phyloP scores from a whole-genome alignment of 2,888 invertebrate species.

The Thera obeliscata region DNA sequence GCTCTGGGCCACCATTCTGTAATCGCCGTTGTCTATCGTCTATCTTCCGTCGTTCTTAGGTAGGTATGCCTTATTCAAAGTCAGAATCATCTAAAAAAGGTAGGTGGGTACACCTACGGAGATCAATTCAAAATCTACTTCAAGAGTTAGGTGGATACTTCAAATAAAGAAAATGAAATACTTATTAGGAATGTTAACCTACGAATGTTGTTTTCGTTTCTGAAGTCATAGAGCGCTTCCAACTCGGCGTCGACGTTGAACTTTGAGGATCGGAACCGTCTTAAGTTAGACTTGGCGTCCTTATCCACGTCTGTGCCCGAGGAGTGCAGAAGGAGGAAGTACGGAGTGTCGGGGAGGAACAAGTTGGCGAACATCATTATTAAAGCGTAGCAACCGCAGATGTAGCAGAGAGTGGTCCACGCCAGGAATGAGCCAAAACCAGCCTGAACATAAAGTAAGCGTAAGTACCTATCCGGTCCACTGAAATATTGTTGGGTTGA shows the following conservation, averaged over 20 bases:
- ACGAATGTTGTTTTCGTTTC: constrained; percentile 60
- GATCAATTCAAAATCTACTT: too few species aligned
- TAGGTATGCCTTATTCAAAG: too few species aligned
- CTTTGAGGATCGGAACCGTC: constrained; percentile 51
- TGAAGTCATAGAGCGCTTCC: constrained; percentile 58
- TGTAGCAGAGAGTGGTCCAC: constrained; percentile 55
- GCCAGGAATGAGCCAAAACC: constrained; percentile 49
- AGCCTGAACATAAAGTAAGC: constrained; percentile 47
- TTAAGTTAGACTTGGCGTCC: constrained; percentile 46
- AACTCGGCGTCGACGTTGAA: constrained; percentile 58
- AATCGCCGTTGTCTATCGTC: too few species aligned
- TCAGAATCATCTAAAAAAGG: too few species aligned
- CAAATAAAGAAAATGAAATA: neutral
- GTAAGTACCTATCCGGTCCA: too few species aligned
- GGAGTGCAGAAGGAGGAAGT: constrained; percentile 54
- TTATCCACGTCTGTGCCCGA: constrained; percentile 1
- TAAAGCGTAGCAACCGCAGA: constrained; percentile 45
- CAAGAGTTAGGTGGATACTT: neutral
- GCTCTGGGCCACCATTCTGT: too few species aligned
- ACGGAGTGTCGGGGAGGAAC: constrained; percentile 64
- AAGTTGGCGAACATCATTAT: constrained; percentile 44
- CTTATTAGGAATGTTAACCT: constrained; percentile 46
- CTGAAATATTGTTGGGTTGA: too few species aligned
- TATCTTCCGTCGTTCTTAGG: too few species aligned
- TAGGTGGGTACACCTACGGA: too few species aligned